These are phyloP conservation scores for Amblyjoppa proteus DNA, from an alignment of 2,888 invertebrate species.

Conservation along the genomic window DNA sequence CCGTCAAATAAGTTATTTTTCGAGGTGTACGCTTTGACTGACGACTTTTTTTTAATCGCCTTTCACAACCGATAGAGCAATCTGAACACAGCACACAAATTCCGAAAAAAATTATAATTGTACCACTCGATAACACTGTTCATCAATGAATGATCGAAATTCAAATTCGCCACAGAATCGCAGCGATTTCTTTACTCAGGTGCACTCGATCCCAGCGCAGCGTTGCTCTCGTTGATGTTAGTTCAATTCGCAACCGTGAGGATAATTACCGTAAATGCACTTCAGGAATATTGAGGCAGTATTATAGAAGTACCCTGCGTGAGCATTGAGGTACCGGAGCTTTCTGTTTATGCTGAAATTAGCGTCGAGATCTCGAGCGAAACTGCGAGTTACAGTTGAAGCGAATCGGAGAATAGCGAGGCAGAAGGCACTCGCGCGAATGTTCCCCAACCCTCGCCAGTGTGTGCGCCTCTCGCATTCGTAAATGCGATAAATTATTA, in stretches of 20 bases:
- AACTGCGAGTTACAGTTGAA: neutral
- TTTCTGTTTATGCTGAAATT: conserved; percentile 45
- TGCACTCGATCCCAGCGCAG: neutral
- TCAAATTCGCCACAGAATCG: no score
- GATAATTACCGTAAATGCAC: conserved; percentile 12
- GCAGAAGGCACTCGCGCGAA: conserved; percentile 37
- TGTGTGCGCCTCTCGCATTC: conserved; percentile 13
- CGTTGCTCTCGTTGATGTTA: neutral
- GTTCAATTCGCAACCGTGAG: conserved; percentile 6
- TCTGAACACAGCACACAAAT: no score
- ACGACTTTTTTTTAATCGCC: no score
- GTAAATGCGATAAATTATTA: conserved; percentile 57
- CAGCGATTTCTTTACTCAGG: no score
- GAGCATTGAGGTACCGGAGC: neutral
- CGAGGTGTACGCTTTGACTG: no score
- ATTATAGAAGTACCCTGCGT: conserved; percentile 18
- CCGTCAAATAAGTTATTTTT: no score
- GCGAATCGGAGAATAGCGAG: conserved; percentile 17
- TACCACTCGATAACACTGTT: no score
- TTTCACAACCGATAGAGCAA: no score
- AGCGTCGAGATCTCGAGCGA: conserved; percentile 23
- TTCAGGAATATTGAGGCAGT: conserved; percentile 1
- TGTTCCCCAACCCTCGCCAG: neutral
- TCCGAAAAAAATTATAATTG: no score
- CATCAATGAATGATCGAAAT: no score